Conservation (phyloP, 2,113 vertebrate species). For the Lophochroa leadbeateri region DNA sequence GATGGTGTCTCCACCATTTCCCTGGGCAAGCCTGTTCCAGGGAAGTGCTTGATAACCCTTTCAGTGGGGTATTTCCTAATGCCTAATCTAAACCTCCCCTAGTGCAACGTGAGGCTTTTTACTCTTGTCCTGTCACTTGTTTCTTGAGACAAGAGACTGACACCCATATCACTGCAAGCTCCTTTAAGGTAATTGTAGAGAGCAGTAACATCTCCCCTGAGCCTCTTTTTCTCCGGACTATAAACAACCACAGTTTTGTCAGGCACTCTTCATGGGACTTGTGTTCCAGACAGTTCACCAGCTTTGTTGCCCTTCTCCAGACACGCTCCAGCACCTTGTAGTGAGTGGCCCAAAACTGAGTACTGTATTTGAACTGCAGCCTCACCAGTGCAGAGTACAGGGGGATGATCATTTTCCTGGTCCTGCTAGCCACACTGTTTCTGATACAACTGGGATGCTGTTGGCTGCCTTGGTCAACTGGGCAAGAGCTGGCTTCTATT, state of each 20-base stretch:
- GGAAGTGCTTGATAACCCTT: not conserved
- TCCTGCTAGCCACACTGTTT: not conserved
- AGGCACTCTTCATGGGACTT: not conserved
- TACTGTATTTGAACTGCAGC: fast-evolving
- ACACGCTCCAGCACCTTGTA: not conserved
- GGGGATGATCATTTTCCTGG: fast-evolving
- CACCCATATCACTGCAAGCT: not conserved
- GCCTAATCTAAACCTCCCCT: not conserved
- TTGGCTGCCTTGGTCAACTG: not conserved
- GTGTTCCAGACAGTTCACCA: not conserved
- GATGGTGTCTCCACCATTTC: not conserved
- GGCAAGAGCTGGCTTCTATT: not conserved
- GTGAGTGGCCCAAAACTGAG: not conserved
- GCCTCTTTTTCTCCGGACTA: not conserved
- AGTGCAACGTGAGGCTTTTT: not conserved
- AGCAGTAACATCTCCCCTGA: not conserved
- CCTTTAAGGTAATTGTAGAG: not conserved
- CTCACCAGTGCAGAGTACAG: not conserved
- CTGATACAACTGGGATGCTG: not conserved
- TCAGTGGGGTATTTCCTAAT: not conserved
- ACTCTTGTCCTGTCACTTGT: not conserved
- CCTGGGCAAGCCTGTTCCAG: not conserved
- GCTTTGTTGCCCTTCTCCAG: not conserved
- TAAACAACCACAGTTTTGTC: not conserved
- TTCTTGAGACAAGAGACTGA: not conserved